Evolutionary conservation across 2,113 vertebrate species (phyloP).

Genomic region (Plestiodon gilberti): DNA sequence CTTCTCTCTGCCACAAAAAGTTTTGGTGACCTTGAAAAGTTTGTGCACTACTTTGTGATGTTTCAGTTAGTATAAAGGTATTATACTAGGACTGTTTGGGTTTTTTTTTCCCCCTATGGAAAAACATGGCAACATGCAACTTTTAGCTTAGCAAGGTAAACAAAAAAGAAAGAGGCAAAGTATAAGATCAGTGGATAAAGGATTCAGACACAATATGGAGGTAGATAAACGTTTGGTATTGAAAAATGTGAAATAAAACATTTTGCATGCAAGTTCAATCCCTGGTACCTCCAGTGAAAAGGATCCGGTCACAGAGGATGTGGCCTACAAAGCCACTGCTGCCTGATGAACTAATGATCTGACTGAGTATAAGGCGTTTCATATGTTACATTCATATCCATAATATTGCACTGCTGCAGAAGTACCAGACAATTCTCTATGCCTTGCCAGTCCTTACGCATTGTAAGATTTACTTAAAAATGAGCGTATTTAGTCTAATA

Average conservation of each 20-base stretch:
- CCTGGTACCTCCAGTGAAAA: too few species aligned
- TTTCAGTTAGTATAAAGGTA: too few species aligned
- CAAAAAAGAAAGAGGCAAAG: not conserved
- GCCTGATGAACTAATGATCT: too few species aligned
- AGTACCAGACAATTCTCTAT: not conserved
- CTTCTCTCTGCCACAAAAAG: not conserved
- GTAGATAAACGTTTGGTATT: too few species aligned
- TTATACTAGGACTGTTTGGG: too few species aligned
- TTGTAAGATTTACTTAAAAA: not conserved
- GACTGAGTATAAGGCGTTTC: too few species aligned
- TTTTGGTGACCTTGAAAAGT: not conserved
- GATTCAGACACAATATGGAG: not conserved
- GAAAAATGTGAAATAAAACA: too few species aligned
- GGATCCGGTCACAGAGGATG: too few species aligned
- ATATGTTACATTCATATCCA: not conserved
- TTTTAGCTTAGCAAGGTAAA: not conserved
- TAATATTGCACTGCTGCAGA: not conserved
- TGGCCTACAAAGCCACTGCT: too few species aligned
- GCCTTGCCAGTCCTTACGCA: not conserved
- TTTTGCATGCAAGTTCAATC: too few species aligned
- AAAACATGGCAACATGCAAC: too few species aligned
- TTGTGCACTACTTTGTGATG: not conserved
- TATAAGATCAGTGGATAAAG: not conserved
- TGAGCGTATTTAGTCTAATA: not conserved
- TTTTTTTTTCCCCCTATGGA: too few species aligned